These are phyloP conservation scores for Panagrolaimus sp. DNA, from an alignment of 1,140 invertebrate genomes.

Conservation along the genomic window DNA sequence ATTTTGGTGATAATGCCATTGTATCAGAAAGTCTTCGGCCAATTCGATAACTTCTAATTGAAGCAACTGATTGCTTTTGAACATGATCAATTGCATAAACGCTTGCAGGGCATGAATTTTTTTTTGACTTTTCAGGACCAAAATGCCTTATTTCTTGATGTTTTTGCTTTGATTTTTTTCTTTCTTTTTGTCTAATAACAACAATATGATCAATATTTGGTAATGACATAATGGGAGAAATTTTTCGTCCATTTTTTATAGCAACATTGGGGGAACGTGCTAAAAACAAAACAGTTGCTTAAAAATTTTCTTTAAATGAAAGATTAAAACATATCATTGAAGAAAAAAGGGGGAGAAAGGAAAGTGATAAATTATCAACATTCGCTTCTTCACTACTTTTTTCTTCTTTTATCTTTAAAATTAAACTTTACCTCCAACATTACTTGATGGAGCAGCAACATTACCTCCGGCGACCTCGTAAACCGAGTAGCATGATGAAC, in stretches of 20 bases:
- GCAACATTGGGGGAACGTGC: constrained; percentile 8
- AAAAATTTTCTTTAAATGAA: background rate
- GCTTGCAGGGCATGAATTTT: constrained; percentile 10
- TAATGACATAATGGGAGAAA: constrained; percentile 17
- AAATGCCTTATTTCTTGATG: background rate
- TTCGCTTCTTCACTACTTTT: too few relatives aligned
- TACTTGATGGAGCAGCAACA: background rate
- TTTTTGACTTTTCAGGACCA: background rate
- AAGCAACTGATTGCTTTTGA: constrained; percentile 5
- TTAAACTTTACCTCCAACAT: background rate
- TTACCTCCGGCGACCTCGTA: constrained; percentile 19
- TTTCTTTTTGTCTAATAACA: constrained; percentile 5
- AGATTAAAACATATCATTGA: background rate
- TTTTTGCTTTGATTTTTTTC: constrained; percentile 7
- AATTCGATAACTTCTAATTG: background rate
- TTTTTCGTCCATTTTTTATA: constrained; percentile 23
- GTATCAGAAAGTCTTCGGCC: background rate
- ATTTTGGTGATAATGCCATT: background rate
- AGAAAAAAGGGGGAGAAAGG: too few relatives aligned
- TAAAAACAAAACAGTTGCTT: background rate
- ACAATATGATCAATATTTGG: constrained; percentile 12
- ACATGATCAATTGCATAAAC: background rate
- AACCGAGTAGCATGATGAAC: constrained; percentile 16
- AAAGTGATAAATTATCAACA: too few relatives aligned
- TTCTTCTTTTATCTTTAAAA: too few relatives aligned